Base-by-base conservation (phyloP, 1,140 invertebrate genomes). In the Ptiloglossa arizonensis region DNA sequence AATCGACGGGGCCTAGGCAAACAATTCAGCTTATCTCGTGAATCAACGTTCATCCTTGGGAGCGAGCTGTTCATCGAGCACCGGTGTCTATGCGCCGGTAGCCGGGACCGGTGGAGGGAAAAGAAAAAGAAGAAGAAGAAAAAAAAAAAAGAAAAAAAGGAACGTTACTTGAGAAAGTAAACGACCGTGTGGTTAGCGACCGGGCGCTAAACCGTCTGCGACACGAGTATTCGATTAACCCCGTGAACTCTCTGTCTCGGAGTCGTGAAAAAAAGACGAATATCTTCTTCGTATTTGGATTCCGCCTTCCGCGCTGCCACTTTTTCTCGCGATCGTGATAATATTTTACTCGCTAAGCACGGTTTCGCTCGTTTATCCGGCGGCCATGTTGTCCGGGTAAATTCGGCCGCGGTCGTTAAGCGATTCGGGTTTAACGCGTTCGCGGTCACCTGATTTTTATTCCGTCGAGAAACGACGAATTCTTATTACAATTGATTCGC, bases 171-270 rank as follows among this genome's bases (percentile, higher is more conserved):
- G 69, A 52, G 78, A 75, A 76, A 68, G 72, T 81, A 84, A 81
- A 81, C 68, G 83, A 41, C 64, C 44, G 15, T 32, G 27, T 70
- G 83, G 82, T 85, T 85, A 84, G 79, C 82, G 70, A 48, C 56
- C 46, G 38, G 82, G 71, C 54, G 83, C 82, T 85, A 85, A 84
- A 84, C 64, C 69, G 64, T 68, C 79, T 27, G 54, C 69, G 79
- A 85, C 83, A 85, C 64, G 82, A 54, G 82, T 85, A 84, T 85
- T 85, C 83, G 83, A 85, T 85, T 85, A 85, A 84, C 83, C 83
- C 48, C 48, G 29, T 81, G 78, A 84, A 85, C 82, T 27, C 82
- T 27, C 63, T 70, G 50, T 57, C 68, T 50, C n/a, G 71, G 44
- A 54, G 46, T n/a, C 54, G 29, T 13, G 59, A 72, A 82, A 66